Base-by-base conservation (phyloP, 2,888 invertebrate genomes). In the Tetranychus piercei region DNA sequence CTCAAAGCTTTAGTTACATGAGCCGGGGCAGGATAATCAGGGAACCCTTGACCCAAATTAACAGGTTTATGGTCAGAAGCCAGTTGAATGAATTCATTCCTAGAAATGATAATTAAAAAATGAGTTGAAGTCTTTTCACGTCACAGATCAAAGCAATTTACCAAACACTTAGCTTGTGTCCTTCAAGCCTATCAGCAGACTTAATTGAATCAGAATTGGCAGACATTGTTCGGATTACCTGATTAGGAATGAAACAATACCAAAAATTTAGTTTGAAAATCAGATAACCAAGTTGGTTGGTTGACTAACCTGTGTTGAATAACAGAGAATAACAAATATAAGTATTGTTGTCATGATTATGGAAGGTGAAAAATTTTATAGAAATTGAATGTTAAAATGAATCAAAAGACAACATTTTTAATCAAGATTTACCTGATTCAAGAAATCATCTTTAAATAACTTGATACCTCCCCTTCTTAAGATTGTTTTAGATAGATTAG, bases 41-140 rank as follows among this genome's bases (percentile, higher is more conserved):
- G 94, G 82, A 94, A 95, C 0, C 96, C 96, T 85, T 94, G 94
- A 0, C 96, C 96, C 34, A 97, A 86, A 83, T 96, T 95, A 64
- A 94, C 83, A 0, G 95, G 93, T 79, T 94, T 91, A 81, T 91
- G 86, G 78, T 94, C 88, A 72, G 87, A 82, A 1, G 91, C 90
- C 74, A 96, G 44, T 69, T 73, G 73, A 22, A 67, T 73, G 34
- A 67, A 73, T 67, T 73, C 73, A 11, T 23, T 43, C 73, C 73
- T 73, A 66, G n/a, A 73, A 44, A 55, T 45, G 23, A 22, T 55
- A 64, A 64, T 15, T 0, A 34, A 11, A 34, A 71, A 43, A 11
- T 71, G 23, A 71, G 8, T 11, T n/a, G 34, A 8, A 6, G 4
- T 44, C 44, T 23, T 43, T 2, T 71, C 23, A 20, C n/a, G 23